These are phyloP conservation scores for Tetramorium simillimum DNA, from an alignment of 1,140 invertebrate species.

Conservation along the genomic window DNA sequence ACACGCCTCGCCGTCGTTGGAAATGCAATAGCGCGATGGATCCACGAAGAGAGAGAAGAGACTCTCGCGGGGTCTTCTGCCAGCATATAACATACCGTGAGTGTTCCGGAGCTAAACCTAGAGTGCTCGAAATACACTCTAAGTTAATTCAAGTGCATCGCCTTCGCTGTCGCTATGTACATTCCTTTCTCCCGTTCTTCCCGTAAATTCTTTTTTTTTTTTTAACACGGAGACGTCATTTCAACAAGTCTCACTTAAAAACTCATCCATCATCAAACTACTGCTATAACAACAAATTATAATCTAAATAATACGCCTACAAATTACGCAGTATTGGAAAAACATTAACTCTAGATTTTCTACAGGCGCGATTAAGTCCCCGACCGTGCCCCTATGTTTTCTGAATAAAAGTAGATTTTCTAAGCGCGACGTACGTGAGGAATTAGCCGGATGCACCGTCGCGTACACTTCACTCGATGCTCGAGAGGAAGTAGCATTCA, in stretches of 20 bases:
- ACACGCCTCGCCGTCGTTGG: no score
- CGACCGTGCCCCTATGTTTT: not conserved
- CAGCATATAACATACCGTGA: constrained; percentile 75
- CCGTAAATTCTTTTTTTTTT: constrained; percentile 41
- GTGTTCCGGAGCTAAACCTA: constrained; percentile 81
- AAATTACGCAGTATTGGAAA: not conserved
- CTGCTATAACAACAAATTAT: not conserved
- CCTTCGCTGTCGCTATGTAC: constrained; percentile 73
- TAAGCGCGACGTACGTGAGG: constrained; percentile 13
- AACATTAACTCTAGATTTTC: not conserved
- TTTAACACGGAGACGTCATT: not conserved
- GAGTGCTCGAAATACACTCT: constrained; percentile 81
- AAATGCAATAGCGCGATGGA: not conserved
- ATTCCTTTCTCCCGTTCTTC: constrained; percentile 47
- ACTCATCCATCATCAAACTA: not conserved
- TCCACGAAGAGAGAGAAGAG: not conserved
- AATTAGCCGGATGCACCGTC: constrained; percentile 13
- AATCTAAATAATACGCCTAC: not conserved
- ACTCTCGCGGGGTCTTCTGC: constrained; percentile 49
- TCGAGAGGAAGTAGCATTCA: constrained; percentile 47
- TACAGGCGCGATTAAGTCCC: not conserved
- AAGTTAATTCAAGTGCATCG: constrained; percentile 83
- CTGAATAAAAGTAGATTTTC: not conserved
- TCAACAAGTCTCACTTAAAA: not conserved
- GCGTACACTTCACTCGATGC: constrained; percentile 38